Conservation (phyloP, 2,888 invertebrate genomes). For the Halictus quadricinctus region DNA sequence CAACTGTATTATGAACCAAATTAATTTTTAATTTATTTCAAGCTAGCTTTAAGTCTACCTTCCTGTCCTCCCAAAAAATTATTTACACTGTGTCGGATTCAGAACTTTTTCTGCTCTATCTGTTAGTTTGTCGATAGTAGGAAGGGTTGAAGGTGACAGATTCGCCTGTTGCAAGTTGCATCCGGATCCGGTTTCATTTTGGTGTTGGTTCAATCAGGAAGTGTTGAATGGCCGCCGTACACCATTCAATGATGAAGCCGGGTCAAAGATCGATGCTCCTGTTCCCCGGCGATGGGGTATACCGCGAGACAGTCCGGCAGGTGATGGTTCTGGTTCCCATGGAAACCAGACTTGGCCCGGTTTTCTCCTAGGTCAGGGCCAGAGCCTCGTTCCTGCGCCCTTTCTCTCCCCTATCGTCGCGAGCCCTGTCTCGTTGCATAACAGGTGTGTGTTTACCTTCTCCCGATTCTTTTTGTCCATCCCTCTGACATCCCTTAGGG, state of each 20-base stretch:
- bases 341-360: conserved; percentile 60
- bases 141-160: background rate
- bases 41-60: no score
- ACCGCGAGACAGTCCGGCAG: conserved; percentile 63
- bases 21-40: no score
- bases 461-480: background rate
- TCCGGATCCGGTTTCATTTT: background rate
- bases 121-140: background rate
- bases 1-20: no score
- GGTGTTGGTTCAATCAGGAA: conserved; percentile 13
- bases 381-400: conserved; percentile 27
- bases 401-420: background rate
- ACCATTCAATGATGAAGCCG: conserved; percentile 47
- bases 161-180: background rate
- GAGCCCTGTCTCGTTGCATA: conserved; percentile 26
- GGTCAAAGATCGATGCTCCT: conserved; percentile 56
- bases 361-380: conserved; percentile 57
- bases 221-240: conserved; percentile 38
- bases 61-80: no score
- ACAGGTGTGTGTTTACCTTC: conserved; percentile 55
- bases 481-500: background rate
- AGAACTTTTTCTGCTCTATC: no score
- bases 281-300: conserved; percentile 33
- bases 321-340: conserved; percentile 65
- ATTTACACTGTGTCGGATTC: no score